phyloP scores from a whole-genome alignment of 2,797 vertebrate species.

The Scyliorhinus canicula region DNA sequence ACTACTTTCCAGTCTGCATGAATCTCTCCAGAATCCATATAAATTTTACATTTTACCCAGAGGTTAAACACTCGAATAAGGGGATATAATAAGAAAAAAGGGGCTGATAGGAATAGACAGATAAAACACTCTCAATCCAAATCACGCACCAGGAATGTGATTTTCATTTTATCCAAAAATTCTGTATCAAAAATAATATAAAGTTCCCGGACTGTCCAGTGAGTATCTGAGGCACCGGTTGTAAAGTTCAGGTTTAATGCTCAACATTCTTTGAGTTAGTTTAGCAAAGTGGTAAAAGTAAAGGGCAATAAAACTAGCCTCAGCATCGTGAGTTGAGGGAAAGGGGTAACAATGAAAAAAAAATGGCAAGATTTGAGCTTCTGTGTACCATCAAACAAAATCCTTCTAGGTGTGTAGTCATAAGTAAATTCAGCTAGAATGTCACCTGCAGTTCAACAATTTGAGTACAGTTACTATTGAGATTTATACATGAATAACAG shows the following conservation, averaged over 20 bases:
- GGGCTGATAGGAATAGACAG: neutral
- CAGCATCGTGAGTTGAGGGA: neutral
- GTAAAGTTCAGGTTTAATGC: neutral
- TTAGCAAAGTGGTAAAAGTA: neutral
- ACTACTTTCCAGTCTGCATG: too few species aligned
- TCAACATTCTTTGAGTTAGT: neutral
- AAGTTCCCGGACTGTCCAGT: neutral
- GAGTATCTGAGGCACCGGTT: neutral
- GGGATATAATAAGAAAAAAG: neutral
- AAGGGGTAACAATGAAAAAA: neutral
- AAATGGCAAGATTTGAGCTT: neutral
- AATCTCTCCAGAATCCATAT: too few species aligned
- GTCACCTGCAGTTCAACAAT: neutral
- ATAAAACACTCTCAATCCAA: neutral
- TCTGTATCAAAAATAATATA: neutral
- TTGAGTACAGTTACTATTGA: neutral
- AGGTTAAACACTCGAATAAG: neutral
- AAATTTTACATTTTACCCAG: neutral
- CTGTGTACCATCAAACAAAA: neutral
- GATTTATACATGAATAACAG: neutral
- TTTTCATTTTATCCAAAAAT: neutral
- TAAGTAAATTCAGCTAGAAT: neutral
- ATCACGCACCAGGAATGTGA: neutral
- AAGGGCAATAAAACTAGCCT: neutral
- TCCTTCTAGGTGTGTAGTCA: neutral